Evolutionary conservation across 2,797 vertebrate species (phyloP), one percentile per base, ranked within the genome.

Genomic region (Anguilla megastoma): DNA sequence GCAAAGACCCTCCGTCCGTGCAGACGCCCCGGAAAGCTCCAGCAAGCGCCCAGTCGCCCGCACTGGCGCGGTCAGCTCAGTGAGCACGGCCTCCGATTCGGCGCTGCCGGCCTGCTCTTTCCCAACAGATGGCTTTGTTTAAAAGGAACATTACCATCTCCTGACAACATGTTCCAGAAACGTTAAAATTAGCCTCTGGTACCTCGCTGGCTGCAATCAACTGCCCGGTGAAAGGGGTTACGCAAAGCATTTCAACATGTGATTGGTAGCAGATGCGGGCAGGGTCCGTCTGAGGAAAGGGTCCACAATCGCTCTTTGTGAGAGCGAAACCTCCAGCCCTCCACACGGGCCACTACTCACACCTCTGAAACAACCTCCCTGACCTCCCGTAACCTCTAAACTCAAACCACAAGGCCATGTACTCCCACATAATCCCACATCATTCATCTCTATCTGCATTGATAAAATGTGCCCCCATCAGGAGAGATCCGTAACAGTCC

Each of bases 221-320:
- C 85, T 86, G 92, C 88, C 36, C 93, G 90, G 86, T 21, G 45
- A 66, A 85, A 87, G 89, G 85, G 84, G 90, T 92, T 87, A 90
- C 89, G 86, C 87, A 92, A 91, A 91, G 90, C 86, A 89, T 94
- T 93, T 94, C 93, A 91, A 91, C 88, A 89, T 76, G 90, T 94
- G 94, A 95, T 95, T 79, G 89, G 94, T 92, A 92, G 92, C 95
- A 96, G 95, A 95, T 95, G 95, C 93, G 90, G 74, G 92, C 89
- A 71, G 84, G 86, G 48, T 85, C 90, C 80, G 14, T 41, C 18
- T 79, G 33, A 79, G 74, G 74, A 79, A 79, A 5, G 91, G 91
- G 92, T 88, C 91, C 91, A 94, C 92, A 94, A 92, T 90, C 92
- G 92, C 86, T 93, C 95, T 94, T 94, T 95, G 93, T 94, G 92